Conservation (phyloP, 2,113 vertebrate species). For the Nycticebus coucang region DNA sequence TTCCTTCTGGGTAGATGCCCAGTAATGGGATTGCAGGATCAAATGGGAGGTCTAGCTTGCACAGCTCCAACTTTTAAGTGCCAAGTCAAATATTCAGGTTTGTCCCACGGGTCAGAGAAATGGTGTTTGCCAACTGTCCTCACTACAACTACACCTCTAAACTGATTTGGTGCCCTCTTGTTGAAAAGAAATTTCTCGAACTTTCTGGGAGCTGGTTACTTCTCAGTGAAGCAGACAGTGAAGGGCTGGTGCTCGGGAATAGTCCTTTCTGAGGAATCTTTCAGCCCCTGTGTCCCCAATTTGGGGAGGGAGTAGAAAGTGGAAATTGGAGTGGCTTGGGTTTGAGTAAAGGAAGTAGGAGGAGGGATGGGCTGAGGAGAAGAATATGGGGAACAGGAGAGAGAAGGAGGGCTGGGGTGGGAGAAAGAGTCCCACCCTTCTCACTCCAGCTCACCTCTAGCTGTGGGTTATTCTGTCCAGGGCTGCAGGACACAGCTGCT, state of each 20-base stretch:
- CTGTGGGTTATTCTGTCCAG: not conserved
- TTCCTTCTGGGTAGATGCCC: too few relatives aligned
- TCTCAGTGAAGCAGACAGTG: not conserved
- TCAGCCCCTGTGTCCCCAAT: not conserved
- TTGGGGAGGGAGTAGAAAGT: not conserved
- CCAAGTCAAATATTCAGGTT: not conserved
- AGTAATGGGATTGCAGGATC: too few relatives aligned
- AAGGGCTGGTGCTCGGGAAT: not conserved
- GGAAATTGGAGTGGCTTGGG: not conserved
- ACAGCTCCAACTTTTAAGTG: not conserved
- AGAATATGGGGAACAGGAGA: not conserved
- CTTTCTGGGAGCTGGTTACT: slow-evolving; percentile 21
- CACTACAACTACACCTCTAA: not conserved
- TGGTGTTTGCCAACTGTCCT: not conserved
- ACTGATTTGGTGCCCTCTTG: not conserved
- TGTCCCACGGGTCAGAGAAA: not conserved
- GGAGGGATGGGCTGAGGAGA: not conserved
- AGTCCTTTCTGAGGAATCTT: not conserved
- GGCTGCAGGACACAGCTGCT: not conserved
- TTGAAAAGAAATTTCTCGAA: not conserved
- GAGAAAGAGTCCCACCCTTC: not conserved
- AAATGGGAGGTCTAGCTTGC: too few relatives aligned
- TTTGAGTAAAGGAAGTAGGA: not conserved
- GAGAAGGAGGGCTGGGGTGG: not conserved
- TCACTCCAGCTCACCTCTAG: not conserved